Evolutionary conservation across 2,113 vertebrate species (phyloP).

Genomic region (Callipepla californica): DNA sequence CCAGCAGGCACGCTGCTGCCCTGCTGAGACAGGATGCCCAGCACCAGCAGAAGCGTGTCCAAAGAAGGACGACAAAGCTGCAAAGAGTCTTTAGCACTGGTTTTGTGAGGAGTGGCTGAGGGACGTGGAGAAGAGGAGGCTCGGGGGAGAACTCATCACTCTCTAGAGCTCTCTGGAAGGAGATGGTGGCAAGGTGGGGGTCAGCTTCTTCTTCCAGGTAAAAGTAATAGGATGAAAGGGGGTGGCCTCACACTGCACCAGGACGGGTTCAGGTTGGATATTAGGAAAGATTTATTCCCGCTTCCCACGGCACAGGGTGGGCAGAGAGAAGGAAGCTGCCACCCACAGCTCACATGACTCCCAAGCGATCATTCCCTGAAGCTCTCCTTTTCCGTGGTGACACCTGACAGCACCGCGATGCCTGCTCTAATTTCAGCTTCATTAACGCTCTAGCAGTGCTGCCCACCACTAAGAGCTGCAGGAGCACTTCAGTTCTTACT

Average conservation of each 20-base stretch:
- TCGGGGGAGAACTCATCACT: too few relatives aligned
- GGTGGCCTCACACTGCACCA: too few relatives aligned
- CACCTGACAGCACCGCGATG: rapidly evolving
- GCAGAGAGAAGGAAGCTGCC: background rate
- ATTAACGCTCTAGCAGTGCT: background rate
- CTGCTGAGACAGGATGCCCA: background rate
- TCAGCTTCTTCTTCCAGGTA: background rate
- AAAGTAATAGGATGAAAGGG: background rate
- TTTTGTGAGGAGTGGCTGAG: too few relatives aligned
- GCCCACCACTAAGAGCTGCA: background rate
- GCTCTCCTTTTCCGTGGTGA: background rate
- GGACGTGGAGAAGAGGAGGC: too few relatives aligned
- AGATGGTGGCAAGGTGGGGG: too few relatives aligned
- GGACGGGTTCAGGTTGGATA: too few relatives aligned
- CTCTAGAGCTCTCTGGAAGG: too few relatives aligned
- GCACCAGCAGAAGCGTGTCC: too few relatives aligned
- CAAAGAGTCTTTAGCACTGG: too few relatives aligned
- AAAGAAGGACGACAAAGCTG: too few relatives aligned
- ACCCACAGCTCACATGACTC: background rate
- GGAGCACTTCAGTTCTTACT: background rate
- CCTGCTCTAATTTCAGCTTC: background rate
- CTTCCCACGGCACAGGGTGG: background rate
- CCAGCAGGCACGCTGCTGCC: rapidly evolving
- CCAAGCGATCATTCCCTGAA: rapidly evolving
- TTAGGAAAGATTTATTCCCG: too few relatives aligned